Conservation (phyloP, 2,888 invertebrate genomes). For the Hermaeophaga mercurialis region DNA sequence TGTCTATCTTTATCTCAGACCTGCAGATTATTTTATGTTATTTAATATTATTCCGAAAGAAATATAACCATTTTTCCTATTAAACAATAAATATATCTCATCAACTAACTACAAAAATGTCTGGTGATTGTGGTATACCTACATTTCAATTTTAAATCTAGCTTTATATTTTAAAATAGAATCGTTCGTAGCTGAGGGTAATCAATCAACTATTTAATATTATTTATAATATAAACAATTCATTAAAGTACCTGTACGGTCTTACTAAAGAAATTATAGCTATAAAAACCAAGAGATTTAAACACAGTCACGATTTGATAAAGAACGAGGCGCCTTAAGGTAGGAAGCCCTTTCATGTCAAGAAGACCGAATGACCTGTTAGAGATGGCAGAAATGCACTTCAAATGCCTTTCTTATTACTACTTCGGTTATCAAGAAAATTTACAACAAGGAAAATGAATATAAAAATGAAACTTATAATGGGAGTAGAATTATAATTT, state of each 20-base stretch:
- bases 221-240: slow-evolving; percentile 22
- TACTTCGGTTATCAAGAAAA: too few relatives aligned
- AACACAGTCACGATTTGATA: slow-evolving; percentile 27
- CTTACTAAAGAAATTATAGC: slow-evolving; percentile 19
- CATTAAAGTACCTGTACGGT: slow-evolving; percentile 18
- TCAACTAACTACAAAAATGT: too few relatives aligned
- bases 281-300: slow-evolving; percentile 24
- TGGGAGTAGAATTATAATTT: too few relatives aligned
- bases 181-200: slow-evolving; percentile 19
- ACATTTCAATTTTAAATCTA: background rate
- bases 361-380: background rate
- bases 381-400: slow-evolving; percentile 17
- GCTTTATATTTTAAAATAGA: slow-evolving; percentile 5
- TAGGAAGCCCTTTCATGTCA: slow-evolving; percentile 21
- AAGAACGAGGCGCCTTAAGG: slow-evolving; percentile 25
- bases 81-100: too few relatives aligned
- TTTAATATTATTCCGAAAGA: too few relatives aligned
- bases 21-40: too few relatives aligned
- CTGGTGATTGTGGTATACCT: too few relatives aligned
- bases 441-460: too few relatives aligned
- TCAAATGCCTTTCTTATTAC: too few relatives aligned
- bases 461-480: too few relatives aligned
- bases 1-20: too few relatives aligned
- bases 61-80: too few relatives aligned
- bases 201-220: slow-evolving; percentile 20